Percentiles rank a stretch among this genome's conserved stretches.
phyloP scores from a whole-genome alignment of 2,888 invertebrate species.

The Caenorhabditis afra region DNA sequence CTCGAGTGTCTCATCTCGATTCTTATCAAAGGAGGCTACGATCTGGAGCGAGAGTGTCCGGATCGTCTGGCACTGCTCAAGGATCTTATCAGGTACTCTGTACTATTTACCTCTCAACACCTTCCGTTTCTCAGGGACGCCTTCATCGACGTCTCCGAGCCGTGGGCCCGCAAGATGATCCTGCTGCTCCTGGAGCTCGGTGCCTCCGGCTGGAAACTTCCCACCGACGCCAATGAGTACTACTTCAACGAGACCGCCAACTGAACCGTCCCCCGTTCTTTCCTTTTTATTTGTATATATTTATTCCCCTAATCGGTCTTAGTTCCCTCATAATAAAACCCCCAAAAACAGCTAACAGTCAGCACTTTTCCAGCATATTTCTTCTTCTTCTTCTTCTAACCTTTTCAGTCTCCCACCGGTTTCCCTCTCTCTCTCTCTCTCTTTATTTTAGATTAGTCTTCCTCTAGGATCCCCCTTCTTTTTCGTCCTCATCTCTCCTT shows the following conservation, averaged over 20 bases:
- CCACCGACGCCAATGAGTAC: constrained; percentile 79
- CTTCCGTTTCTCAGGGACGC: constrained; percentile 69
- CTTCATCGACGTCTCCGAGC: constrained; percentile 77
- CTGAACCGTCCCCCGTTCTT: constrained; percentile 25
- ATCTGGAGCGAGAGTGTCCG: constrained; percentile 79
- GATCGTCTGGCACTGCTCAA: constrained; percentile 76
- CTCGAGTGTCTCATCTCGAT: constrained; percentile 78
- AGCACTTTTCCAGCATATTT: constrained; percentile 36
- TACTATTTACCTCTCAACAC: neutral
- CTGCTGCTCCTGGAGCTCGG: constrained; percentile 78
- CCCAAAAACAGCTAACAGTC: constrained; percentile 13
- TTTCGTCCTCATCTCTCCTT: constrained; percentile 6
- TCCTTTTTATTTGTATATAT: constrained; percentile 53
- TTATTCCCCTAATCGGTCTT: constrained; percentile 32
- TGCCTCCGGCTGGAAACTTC: constrained; percentile 78
- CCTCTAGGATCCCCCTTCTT: neutral
- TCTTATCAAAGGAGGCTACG: constrained; percentile 78
- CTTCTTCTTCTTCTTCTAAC: constrained; percentile 36
- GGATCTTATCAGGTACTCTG: constrained; percentile 68
- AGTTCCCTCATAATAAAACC: constrained; percentile 25
- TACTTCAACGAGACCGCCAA: constrained; percentile 75
- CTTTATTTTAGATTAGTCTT: constrained; percentile 5
- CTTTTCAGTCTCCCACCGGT: constrained; percentile 40
- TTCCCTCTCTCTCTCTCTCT: constrained; percentile 18
- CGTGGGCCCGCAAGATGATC: constrained; percentile 81